These are phyloP conservation scores for Syrrhaptes paradoxus DNA, from an alignment of 2,113 vertebrate species.

Conservation along the genomic window DNA sequence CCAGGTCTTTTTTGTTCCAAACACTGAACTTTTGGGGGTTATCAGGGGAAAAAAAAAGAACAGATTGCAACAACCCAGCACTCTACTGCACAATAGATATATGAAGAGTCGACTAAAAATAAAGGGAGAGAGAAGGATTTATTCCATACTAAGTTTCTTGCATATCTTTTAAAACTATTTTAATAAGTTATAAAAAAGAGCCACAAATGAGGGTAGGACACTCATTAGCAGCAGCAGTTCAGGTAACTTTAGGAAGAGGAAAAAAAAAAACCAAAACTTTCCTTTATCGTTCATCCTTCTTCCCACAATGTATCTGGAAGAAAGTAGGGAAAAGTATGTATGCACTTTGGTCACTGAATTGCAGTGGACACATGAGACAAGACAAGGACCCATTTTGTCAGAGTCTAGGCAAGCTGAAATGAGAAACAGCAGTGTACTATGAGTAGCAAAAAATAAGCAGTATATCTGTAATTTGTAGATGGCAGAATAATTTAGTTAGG, in stretches of 20 bases:
- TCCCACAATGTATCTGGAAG: not conserved
- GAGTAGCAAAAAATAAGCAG: not conserved
- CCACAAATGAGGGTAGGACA: not conserved
- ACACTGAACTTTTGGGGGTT: not conserved
- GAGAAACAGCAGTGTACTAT: not conserved
- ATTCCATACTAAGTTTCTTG: not conserved
- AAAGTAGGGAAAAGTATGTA: not conserved
- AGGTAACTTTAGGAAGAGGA: not conserved
- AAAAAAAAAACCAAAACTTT: rapidly evolving
- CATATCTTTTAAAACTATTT: not conserved
- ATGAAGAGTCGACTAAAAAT: not conserved
- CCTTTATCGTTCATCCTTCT: not conserved
- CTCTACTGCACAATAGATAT: not conserved
- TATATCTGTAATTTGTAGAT: not conserved
- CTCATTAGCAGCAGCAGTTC: not conserved
- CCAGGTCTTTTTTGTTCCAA: not conserved
- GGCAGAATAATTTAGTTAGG: not conserved
- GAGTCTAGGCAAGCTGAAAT: not conserved
- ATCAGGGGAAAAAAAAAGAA: not conserved
- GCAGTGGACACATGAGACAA: not conserved
- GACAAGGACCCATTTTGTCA: not conserved
- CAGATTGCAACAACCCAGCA: not conserved
- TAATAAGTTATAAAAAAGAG: not conserved
- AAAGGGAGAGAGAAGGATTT: not conserved
- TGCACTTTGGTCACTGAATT: not conserved